phyloP scores from a whole-genome alignment of 2,888 invertebrate genomes.

The Eilema sororculum region DNA sequence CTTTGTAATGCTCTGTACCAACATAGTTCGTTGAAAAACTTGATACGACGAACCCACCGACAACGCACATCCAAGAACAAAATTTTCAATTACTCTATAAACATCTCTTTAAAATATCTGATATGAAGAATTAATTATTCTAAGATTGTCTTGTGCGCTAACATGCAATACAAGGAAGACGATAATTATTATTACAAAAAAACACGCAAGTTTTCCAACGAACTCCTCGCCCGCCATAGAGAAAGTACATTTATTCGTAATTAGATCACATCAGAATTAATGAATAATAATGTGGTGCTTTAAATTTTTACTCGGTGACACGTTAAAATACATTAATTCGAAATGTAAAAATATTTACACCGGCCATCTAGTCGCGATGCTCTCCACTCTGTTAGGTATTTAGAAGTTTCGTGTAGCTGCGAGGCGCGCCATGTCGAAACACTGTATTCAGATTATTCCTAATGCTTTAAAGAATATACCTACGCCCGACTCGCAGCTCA shows the following conservation, averaged over 20 bases:
- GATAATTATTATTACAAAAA: constrained; percentile 64
- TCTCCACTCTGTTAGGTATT: constrained; percentile 35
- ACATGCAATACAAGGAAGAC: constrained; percentile 82
- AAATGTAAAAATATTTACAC: constrained; percentile 83
- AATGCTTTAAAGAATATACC: constrained; percentile 11
- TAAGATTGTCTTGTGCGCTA: constrained; percentile 81
- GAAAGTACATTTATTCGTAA: constrained; percentile 67
- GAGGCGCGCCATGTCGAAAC: constrained; percentile 7
- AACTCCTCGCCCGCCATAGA: constrained; percentile 59
- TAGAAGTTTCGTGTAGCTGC: constrained; percentile 15
- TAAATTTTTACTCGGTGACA: constrained; percentile 76
- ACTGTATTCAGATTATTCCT: constrained; percentile 18
- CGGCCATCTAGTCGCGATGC: constrained; percentile 44
- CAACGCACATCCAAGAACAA: constrained; percentile 61
- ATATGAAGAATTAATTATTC: constrained; percentile 80
- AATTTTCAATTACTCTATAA: constrained; percentile 60
- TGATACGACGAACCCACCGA: constrained; percentile 53
- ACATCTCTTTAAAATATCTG: constrained; percentile 74
- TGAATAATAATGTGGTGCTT: constrained; percentile 75
- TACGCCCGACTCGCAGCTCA: constrained; percentile 18
- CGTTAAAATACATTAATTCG: constrained; percentile 76
- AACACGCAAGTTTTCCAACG: constrained; percentile 77
- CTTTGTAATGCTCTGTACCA: constrained; percentile 25
- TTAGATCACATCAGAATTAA: constrained; percentile 75
- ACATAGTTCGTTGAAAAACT: constrained; percentile 75